Conservation (phyloP, 2,888 invertebrate genomes). For the Linyphia triangularis region DNA sequence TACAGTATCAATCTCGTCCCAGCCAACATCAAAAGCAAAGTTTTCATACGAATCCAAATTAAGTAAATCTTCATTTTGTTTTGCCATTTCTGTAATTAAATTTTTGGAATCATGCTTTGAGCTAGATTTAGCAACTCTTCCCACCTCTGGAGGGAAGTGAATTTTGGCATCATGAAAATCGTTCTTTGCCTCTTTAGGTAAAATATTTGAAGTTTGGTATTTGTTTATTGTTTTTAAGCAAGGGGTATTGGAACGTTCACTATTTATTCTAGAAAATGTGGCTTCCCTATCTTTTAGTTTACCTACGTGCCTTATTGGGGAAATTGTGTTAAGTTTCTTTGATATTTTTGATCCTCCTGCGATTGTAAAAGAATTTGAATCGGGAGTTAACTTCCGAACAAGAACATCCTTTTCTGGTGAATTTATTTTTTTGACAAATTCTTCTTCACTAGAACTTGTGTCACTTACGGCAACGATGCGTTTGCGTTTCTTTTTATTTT, state of each 20-base stretch:
- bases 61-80: background rate
- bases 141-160: background rate
- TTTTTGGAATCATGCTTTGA: background rate
- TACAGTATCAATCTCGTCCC: conserved; percentile 28
- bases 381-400: conserved; percentile 1
- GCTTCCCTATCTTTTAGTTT: background rate
- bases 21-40: conserved; percentile 54
- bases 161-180: background rate
- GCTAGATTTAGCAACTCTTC: background rate
- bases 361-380: background rate
- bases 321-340: background rate
- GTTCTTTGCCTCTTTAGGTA: background rate
- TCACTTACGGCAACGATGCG: conserved; percentile 36
- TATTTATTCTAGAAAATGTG: background rate
- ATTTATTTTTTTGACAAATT: conserved; percentile 21
- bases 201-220: background rate
- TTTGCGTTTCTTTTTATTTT: conserved; percentile 38
- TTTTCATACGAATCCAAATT: background rate
- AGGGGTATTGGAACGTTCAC: background rate
- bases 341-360: conserved; percentile 3
- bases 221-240: background rate
- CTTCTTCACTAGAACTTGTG: conserved; percentile 48
- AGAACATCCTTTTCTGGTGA: background rate
- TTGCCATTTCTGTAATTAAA: background rate
- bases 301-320: background rate